A percentile compares a stretch with the other conserved stretches of the same genome.
Conservation (phyloP, 2,888 invertebrate species). For the Exephanes ischioxanthus region DNA sequence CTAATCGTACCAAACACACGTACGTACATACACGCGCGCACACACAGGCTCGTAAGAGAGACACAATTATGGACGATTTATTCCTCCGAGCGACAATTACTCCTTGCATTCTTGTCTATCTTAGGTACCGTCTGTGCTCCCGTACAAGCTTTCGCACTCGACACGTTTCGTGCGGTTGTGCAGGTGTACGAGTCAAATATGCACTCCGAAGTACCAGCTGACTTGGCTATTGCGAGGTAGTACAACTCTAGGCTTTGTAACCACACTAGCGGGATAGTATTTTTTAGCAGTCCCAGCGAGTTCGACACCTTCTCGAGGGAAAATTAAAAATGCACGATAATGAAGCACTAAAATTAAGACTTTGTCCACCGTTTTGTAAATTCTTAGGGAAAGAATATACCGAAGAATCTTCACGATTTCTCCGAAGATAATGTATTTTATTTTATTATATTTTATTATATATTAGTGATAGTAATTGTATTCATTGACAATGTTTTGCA, state of each 20-base stretch:
- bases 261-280: constrained; percentile 26
- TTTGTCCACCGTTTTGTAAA: background rate
- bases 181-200: constrained; percentile 59
- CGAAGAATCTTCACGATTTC: background rate
- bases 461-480: too few relatives aligned
- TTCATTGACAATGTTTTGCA: too few relatives aligned
- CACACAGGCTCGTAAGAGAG: background rate
- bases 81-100: constrained; percentile 63
- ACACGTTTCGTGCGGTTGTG: constrained; percentile 46
- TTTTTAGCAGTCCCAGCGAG: constrained; percentile 42
- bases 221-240: constrained; percentile 22
- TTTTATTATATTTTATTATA: too few relatives aligned
- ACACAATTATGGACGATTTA: constrained; percentile 69
- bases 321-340: constrained; percentile 48
- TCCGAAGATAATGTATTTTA: too few relatives aligned
- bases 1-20: constrained; percentile 16
- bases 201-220: constrained; percentile 4
- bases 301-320: background rate
- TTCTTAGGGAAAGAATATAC: background rate
- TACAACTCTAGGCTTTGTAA: constrained; percentile 63
- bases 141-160: constrained; percentile 22
- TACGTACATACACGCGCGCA: constrained; percentile 6
- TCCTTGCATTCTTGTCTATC: constrained; percentile 58
- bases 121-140: constrained; percentile 27
- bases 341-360: background rate